Conservation (phyloP, 1,140 invertebrate genomes). For the Caenorhabditis remanei region DNA sequence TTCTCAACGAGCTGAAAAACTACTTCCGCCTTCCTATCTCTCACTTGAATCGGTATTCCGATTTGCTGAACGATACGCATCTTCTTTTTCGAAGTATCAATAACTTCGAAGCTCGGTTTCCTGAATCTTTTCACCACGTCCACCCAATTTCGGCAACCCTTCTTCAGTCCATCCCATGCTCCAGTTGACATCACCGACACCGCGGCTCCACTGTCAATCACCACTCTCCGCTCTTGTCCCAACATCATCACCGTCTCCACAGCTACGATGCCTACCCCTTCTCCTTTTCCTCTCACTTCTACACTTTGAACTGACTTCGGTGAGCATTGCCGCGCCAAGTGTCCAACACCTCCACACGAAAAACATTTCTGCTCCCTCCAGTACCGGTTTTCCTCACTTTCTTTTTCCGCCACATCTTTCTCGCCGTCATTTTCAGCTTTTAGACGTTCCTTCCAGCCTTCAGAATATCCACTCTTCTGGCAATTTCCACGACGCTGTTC, state of each 20-base stretch:
- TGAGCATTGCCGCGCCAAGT: background rate
- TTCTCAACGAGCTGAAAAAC: background rate
- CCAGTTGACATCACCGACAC: background rate
- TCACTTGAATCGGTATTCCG: background rate
- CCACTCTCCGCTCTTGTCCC: background rate
- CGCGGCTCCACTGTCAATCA: background rate
- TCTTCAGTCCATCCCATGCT: too few species aligned
- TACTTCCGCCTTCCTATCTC: background rate
- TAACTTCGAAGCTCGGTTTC: background rate
- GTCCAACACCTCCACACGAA: background rate
- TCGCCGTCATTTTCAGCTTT: background rate
- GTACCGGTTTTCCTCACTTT: background rate
- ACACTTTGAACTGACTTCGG: too few species aligned
- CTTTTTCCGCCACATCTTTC: background rate
- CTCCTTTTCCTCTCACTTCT: too few species aligned
- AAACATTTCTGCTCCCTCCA: background rate
- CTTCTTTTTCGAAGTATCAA: background rate
- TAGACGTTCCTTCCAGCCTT: background rate
- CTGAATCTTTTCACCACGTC: too few species aligned
- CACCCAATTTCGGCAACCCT: too few species aligned
- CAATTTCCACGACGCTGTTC: background rate
- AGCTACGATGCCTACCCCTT: background rate
- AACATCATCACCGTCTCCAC: background rate
- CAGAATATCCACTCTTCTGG: background rate
- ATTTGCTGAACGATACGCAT: background rate